Conservation (phyloP, 1,140 invertebrate genomes). For the Zaprionus lachaisei region DNA sequence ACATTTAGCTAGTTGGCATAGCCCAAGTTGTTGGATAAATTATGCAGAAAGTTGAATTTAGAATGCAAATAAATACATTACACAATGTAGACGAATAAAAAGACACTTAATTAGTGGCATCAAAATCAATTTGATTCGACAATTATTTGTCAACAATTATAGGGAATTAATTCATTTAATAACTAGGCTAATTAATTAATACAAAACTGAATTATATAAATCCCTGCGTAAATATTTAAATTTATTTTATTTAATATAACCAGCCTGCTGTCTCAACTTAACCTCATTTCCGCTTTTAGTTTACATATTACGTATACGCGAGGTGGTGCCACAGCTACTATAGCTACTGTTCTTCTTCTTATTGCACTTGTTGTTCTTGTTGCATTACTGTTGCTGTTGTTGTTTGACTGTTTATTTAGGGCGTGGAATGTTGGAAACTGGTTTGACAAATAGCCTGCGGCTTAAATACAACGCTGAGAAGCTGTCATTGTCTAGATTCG, state of each 20-base stretch:
- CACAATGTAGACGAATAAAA: neutral
- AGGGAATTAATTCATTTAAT: neutral
- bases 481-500: slow-evolving; percentile 59
- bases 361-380: neutral
- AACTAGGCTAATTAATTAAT: neutral
- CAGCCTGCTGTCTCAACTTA: slow-evolving; percentile 8
- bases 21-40: neutral
- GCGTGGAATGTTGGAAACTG: slow-evolving; percentile 43
- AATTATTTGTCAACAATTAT: neutral
- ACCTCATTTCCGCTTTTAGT: slow-evolving; percentile 35
- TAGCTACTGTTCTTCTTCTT: slow-evolving; percentile 15
- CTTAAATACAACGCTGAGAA: slow-evolving; percentile 50
- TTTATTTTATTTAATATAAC: neutral
- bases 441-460: slow-evolving; percentile 54
- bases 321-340: slow-evolving; percentile 31
- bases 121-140: neutral
- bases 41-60: neutral
- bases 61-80: neutral
- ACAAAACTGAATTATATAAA: neutral
- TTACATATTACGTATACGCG: slow-evolving; percentile 37
- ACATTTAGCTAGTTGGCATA: neutral
- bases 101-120: neutral
- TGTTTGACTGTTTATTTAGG: slow-evolving; percentile 37
- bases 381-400: slow-evolving; percentile 3
- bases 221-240: neutral